These are phyloP conservation scores for Calameuta filiformis DNA, from an alignment of 2,888 invertebrate genomes.

Conservation along the genomic window DNA sequence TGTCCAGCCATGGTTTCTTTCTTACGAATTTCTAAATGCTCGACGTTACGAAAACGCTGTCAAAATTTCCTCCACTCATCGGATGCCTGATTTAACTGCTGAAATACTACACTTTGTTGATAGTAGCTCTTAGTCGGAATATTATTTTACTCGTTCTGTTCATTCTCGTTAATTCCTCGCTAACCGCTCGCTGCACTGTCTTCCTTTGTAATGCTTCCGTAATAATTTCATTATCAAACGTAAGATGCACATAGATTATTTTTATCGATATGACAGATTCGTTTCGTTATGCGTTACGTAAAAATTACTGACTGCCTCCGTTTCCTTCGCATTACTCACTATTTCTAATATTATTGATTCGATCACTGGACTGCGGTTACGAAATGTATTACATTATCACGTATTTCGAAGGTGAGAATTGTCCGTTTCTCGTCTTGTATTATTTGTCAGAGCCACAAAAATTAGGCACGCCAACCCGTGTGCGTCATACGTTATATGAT, in stretches of 20 bases:
- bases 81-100: not conserved
- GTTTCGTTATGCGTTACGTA: not conserved
- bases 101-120: not conserved
- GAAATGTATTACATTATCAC: too few relatives aligned
- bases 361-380: not conserved
- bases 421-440: too few relatives aligned
- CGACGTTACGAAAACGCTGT: not conserved
- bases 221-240: not conserved
- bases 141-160: not conserved
- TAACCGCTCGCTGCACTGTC: not conserved
- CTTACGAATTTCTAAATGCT: not conserved
- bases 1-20: not conserved
- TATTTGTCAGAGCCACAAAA: not conserved
- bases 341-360: not conserved
- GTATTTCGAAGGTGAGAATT: too few relatives aligned
- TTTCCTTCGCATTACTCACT: not conserved
- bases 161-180: not conserved
- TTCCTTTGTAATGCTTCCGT: not conserved
- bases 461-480: not conserved
- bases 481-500: not conserved
- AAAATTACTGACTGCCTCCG: not conserved
- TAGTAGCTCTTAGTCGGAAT: not conserved
- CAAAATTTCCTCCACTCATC: not conserved
- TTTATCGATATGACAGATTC: not conserved
- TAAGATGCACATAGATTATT: not conserved